phyloP scores from a whole-genome alignment of 2,113 vertebrate genomes.

The Dicrurus megarhynchus region DNA sequence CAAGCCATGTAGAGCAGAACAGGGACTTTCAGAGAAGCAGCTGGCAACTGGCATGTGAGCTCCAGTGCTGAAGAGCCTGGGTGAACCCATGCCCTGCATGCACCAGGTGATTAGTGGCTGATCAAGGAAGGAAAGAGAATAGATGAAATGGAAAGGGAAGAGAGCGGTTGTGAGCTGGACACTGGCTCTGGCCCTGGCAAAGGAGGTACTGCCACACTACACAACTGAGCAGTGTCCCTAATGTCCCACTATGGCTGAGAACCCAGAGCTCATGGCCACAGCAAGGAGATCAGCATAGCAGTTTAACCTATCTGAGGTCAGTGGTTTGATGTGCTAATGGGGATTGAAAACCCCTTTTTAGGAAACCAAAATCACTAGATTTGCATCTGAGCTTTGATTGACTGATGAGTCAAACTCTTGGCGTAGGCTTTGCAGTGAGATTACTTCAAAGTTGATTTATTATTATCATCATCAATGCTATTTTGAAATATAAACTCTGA shows the following conservation, averaged over 20 bases:
- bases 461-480: conserved; percentile 3
- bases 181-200: background rate
- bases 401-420: conserved; percentile 47
- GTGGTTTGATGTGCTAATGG: background rate
- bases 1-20: background rate
- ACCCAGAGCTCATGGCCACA: background rate
- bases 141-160: background rate
- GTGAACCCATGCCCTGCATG: background rate
- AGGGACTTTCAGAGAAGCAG: background rate
- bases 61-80: background rate
- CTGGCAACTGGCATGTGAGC: background rate
- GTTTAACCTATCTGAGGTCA: background rate
- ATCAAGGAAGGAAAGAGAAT: background rate
- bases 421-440: conserved; percentile 21
- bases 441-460: conserved; percentile 24
- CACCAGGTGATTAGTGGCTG: background rate
- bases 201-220: background rate
- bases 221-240: background rate
- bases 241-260: background rate
- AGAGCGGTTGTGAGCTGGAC: background rate
- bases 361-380: background rate
- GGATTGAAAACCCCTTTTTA: background rate
- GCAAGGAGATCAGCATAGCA: background rate
- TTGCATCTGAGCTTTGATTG: conserved; percentile 36
- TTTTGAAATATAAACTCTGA: background rate